Evolutionary conservation across 2,797 vertebrate genomes (phyloP).

Genomic region (Rhinoraja longicauda): DNA sequence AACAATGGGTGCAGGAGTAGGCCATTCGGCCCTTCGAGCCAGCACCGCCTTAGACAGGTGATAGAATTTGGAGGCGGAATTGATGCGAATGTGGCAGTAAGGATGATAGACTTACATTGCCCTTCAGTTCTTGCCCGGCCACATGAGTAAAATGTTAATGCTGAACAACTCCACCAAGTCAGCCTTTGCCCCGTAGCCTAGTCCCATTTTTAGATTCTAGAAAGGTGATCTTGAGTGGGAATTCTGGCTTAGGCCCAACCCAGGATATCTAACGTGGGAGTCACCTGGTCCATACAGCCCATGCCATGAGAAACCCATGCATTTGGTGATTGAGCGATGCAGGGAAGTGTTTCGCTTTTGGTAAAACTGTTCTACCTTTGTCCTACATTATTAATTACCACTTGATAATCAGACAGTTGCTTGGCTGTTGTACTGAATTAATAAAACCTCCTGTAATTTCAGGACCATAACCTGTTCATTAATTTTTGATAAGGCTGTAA

Average conservation of each 20-base stretch:
- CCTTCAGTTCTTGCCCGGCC: background rate
- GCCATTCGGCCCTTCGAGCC: no score
- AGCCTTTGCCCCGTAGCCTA: background rate
- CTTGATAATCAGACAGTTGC: background rate
- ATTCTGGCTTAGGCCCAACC: background rate
- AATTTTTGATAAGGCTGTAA: background rate
- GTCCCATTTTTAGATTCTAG: background rate
- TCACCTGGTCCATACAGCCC: background rate
- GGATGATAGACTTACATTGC: no score
- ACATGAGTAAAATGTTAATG: background rate
- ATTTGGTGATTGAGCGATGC: background rate
- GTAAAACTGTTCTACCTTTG: background rate
- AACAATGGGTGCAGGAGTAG: no score
- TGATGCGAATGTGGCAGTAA: no score
- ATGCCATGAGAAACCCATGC: background rate
- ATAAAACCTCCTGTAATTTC: conserved; percentile 29
- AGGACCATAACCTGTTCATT: background rate
- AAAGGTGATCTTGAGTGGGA: background rate
- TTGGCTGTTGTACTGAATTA: background rate
- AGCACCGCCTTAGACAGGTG: no score
- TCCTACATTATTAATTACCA: background rate
- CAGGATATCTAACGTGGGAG: background rate
- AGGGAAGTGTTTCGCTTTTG: background rate
- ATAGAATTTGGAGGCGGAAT: no score
- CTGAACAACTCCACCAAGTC: background rate